Percentiles rank a stretch among this genome's conserved stretches.
Evolutionary conservation across 2,113 vertebrate species (phyloP).

Genomic region (Neomonachus schauinslandi): DNA sequence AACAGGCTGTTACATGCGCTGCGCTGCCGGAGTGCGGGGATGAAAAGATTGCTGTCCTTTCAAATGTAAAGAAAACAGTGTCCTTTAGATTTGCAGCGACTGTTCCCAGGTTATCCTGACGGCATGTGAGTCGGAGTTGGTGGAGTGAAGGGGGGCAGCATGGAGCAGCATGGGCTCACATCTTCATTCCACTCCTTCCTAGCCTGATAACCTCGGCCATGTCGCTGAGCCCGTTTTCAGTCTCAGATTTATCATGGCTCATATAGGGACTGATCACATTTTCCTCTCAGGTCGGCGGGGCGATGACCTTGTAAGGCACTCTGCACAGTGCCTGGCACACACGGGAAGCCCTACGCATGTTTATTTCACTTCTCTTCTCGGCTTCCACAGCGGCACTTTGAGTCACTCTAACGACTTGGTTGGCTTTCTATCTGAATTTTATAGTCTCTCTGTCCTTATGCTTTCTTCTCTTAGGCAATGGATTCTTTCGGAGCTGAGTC

Average conservation of each 20-base stretch:
- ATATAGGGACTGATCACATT: neutral
- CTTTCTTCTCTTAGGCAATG: neutral
- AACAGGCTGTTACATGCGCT: conserved; percentile 25
- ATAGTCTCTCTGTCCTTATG: neutral
- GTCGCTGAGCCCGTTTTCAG: neutral
- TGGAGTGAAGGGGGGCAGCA: neutral
- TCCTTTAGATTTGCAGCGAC: conserved; percentile 17
- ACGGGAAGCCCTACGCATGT: rapidly evolving
- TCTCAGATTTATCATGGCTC: neutral
- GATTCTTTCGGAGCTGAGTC: neutral
- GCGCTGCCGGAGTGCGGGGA: conserved; percentile 34
- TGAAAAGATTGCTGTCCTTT: conserved; percentile 54
- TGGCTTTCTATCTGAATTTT: neutral
- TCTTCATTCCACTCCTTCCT: neutral
- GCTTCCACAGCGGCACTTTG: neutral
- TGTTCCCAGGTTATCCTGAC: neutral
- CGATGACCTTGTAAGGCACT: neutral
- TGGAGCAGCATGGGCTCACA: neutral
- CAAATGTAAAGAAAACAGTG: conserved; percentile 37
- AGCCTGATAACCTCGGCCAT: neutral
- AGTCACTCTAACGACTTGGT: neutral
- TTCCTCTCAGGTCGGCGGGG: neutral
- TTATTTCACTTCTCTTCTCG: neutral
- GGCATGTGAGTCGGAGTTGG: neutral
- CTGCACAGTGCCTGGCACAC: neutral